phyloP scores from a whole-genome alignment of 2,888 invertebrate species.

The Escarpia spicata region DNA sequence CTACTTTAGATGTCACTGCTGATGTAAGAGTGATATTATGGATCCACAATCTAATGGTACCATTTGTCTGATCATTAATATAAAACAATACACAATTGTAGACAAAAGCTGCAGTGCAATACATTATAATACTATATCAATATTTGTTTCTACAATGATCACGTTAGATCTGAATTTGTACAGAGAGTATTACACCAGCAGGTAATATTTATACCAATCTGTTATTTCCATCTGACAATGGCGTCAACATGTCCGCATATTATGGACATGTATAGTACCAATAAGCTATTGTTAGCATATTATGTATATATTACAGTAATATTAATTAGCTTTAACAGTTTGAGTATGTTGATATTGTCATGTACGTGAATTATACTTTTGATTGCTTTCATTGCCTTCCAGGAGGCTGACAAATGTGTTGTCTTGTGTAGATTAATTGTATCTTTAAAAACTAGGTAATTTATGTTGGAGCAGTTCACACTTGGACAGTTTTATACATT shows the following conservation, averaged over 20 bases:
- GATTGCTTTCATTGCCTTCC: not conserved
- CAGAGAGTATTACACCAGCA: not conserved
- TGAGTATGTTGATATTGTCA: not conserved
- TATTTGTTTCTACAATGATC: not conserved
- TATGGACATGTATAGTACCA: not conserved
- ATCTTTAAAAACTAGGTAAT: not conserved
- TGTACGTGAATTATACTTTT: too few relatives aligned
- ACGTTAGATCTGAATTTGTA: constrained; percentile 8
- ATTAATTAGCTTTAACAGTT: not conserved
- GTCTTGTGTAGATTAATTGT: not conserved
- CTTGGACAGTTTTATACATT: not conserved
- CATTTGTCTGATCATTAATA: not conserved
- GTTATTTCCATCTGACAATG: not conserved
- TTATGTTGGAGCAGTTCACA: not conserved
- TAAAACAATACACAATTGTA: not conserved
- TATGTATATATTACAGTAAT: not conserved
- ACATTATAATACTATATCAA: not conserved
- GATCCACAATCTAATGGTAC: not conserved
- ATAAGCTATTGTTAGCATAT: not conserved
- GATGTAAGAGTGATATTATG: not conserved
- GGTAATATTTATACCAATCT: not conserved
- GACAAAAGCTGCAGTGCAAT: not conserved
- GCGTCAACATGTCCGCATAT: not conserved
- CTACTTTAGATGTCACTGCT: too few relatives aligned
- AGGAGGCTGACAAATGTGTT: not conserved